Percentiles rank a stretch among this genome's conserved stretches.
phyloP scores from a whole-genome alignment of 1,140 invertebrate species.

The Plutomurus gul region DNA sequence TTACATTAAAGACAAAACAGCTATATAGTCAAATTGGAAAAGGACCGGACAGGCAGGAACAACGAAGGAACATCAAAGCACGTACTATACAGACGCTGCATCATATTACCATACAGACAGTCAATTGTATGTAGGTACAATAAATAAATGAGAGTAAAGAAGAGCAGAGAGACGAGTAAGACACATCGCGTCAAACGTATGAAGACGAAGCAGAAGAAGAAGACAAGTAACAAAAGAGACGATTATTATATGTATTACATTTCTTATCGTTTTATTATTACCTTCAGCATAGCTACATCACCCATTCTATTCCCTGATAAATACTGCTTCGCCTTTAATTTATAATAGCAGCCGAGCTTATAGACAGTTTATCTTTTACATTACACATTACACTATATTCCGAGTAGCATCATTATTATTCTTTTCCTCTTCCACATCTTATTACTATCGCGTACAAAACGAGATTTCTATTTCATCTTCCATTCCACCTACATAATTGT shows the following conservation, averaged over 20 bases:
- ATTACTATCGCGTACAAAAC: not conserved
- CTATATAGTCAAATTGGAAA: no score
- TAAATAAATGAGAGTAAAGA: no score
- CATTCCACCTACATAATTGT: slow-evolving; percentile 21
- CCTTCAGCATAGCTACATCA: no score
- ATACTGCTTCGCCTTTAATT: not conserved
- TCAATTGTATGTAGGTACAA: no score
- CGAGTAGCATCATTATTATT: not conserved
- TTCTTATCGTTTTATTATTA: not conserved
- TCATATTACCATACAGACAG: no score
- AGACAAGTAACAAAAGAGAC: not conserved
- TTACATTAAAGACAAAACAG: not conserved
- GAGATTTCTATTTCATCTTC: slow-evolving; percentile 13
- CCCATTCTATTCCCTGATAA: no score
- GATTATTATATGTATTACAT: not conserved
- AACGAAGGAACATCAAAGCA: no score
- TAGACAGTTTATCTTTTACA: not conserved
- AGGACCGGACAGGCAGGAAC: no score
- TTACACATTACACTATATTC: not conserved
- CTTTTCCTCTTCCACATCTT: slow-evolving; percentile 2
- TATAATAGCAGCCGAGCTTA: not conserved
- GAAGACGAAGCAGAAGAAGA: not conserved
- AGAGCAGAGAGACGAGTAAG: no score
- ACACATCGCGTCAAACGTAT: not conserved
- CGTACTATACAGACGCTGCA: no score